Evolutionary conservation across 2,113 vertebrate genomes (phyloP), one percentile per base, ranked within the genome.

Genomic region (Petroica traversi): DNA sequence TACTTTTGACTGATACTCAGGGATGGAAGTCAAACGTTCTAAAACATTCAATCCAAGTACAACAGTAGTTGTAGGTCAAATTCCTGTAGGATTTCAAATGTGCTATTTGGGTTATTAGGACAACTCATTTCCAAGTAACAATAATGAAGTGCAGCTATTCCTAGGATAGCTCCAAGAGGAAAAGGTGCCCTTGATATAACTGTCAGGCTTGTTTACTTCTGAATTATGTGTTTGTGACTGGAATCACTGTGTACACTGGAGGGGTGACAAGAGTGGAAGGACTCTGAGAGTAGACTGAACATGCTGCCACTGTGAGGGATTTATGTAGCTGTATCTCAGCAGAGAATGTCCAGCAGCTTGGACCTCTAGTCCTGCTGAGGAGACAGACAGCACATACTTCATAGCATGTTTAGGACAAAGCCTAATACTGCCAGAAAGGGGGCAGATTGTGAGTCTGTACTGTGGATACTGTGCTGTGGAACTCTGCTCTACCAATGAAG

Each of bases 41-140:
- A 48, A 86, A 93, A 49, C 19, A 52, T 15, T 66, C 49, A 67
- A 9, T 79, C 40, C 12, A 80, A 94, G 55, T 62, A 79, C 71
- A 83, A 67, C 68, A 93, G 85, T 25, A 76, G 14, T 15, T 86
- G 28, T 63, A 90, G 51, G 63, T 71, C 14, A 15, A n/a, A 96
- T 74, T 94, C 92, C 90, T 74, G 38, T 75, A 80, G 68, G 93
- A 92, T 93, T 90, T 96, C 38, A 90, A 74, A 69, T 71, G 33
- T 2, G 31, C 38, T 95, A 74, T 80, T 80, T 88, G 46, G 72
- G 63, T 95, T 96, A 92, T 74, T 63, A 80, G 88, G 55, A 93
- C 75, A 96, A 74, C 36, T 86, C 6, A 34, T 71, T 93, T 92
- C 63, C 48, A 92, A 86, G 64, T 77, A 84, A 45, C 18, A 80